phyloP scores from a whole-genome alignment of 2,113 vertebrate genomes.

The Carassius gibelio region DNA sequence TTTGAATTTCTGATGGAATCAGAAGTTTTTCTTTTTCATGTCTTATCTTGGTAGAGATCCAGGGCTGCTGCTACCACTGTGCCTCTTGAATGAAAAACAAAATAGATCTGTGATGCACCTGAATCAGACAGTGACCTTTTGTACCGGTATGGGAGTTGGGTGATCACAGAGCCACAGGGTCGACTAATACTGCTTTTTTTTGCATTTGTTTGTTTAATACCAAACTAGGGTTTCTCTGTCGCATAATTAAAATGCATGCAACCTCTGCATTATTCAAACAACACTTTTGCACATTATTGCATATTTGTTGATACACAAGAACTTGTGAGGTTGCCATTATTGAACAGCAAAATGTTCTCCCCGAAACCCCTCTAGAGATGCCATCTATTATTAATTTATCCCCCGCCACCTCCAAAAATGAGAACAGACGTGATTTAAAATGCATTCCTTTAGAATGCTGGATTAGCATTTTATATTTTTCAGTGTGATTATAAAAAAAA shows the following conservation, averaged over 20 bases:
- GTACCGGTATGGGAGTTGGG: not conserved
- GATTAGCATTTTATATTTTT: slow-evolving; percentile 70
- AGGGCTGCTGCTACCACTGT: not conserved
- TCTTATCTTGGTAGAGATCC: not conserved
- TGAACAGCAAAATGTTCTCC: slow-evolving; percentile 60
- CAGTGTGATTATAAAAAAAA: slow-evolving; percentile 57
- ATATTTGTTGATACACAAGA: slow-evolving; percentile 69
- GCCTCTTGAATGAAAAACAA: not conserved
- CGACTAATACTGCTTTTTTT: slow-evolving; percentile 64
- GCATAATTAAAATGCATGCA: slow-evolving; percentile 80
- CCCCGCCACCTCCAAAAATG: slow-evolving; percentile 50
- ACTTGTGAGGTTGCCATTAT: slow-evolving; percentile 67
- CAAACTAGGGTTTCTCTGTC: slow-evolving; percentile 66
- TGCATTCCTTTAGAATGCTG: slow-evolving; percentile 68
- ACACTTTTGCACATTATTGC: slow-evolving; percentile 77
- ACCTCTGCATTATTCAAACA: slow-evolving; percentile 78
- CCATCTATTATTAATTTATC: slow-evolving; percentile 75
- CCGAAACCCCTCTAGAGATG: slow-evolving; percentile 61
- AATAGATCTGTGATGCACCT: not conserved
- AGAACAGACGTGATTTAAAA: slow-evolving; percentile 60
- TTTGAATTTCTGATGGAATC: too few relatives aligned
- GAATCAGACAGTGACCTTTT: slow-evolving; percentile 17
- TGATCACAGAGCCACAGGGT: slow-evolving; percentile 57
- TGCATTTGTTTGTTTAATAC: slow-evolving; percentile 72
- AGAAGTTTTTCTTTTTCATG: not conserved